phyloP scores from a whole-genome alignment of 2,113 vertebrate genomes.

The Cottus gobio region DNA sequence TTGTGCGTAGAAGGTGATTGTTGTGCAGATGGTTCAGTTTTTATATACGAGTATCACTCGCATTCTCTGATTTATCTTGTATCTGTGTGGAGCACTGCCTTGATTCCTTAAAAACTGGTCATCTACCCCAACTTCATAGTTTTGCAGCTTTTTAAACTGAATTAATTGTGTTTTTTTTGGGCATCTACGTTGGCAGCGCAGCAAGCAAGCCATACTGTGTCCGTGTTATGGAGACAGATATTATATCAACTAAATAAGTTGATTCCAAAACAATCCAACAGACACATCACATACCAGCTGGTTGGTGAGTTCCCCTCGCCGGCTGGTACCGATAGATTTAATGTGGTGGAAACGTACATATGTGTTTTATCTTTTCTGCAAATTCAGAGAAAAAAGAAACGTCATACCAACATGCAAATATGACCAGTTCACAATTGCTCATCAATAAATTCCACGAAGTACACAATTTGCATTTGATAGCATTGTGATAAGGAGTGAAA shows the following conservation, averaged over 20 bases:
- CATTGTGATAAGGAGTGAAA: constrained; percentile 54
- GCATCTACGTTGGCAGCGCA: background rate
- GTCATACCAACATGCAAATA: background rate
- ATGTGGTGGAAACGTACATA: background rate
- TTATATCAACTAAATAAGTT: background rate
- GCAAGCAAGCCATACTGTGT: too few species aligned
- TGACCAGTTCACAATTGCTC: background rate
- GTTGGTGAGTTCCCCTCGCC: too few species aligned
- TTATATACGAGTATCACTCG: background rate
- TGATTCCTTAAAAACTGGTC: background rate
- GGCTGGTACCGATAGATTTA: background rate
- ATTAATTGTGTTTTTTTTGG: background rate
- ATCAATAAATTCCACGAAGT: background rate
- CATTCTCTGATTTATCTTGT: background rate
- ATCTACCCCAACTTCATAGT: background rate
- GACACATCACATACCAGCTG: too few species aligned
- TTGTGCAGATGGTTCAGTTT: background rate
- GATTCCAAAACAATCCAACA: background rate
- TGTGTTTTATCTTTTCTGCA: background rate
- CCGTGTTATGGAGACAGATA: background rate
- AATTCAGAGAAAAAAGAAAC: background rate
- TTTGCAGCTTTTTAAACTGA: background rate
- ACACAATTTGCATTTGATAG: constrained; percentile 48
- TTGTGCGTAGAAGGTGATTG: background rate
- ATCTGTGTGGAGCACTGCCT: background rate